These are phyloP conservation scores for Caenorhabditis plicata DNA, from an alignment of 2,888 invertebrate genomes.

Conservation along the genomic window DNA sequence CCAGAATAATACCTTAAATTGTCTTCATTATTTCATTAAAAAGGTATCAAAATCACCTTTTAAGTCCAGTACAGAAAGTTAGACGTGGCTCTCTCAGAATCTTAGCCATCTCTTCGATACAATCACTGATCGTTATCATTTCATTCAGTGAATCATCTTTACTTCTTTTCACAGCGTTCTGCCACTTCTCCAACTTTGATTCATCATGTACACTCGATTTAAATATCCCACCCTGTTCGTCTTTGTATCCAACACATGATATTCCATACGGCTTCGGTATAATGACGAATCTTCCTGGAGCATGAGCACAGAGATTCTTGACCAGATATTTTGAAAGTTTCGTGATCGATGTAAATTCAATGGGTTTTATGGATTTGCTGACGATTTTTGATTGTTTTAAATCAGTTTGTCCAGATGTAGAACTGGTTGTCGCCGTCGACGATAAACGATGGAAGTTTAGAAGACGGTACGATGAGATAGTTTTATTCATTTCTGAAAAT, in stretches of 20 bases:
- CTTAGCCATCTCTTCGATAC: conserved; percentile 18
- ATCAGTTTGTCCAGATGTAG: no score
- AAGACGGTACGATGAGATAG: no score
- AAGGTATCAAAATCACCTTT: conserved; percentile 10
- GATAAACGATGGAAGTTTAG: no score
- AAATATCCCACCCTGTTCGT: conserved; percentile 40
- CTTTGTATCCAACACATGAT: conserved; percentile 37
- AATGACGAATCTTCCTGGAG: conserved; percentile 40
- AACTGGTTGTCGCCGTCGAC: no score
- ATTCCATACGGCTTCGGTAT: conserved; percentile 49
- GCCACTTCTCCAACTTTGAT: conserved; percentile 21
- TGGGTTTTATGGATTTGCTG: conserved; percentile 8
- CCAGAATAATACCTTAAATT: conserved; percentile 40
- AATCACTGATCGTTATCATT: conserved; percentile 24
- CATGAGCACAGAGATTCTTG: conserved; percentile 34
- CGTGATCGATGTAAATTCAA: conserved; percentile 1
- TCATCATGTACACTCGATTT: conserved; percentile 35
- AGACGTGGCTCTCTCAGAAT: conserved; percentile 31
- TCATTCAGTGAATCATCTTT: background rate
- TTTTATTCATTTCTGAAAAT: no score
- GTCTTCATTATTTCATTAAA: background rate
- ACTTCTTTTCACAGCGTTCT: conserved; percentile 8
- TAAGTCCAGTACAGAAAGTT: conserved; percentile 35
- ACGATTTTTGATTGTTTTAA: no score
- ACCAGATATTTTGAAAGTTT: conserved; percentile 26